Conservation (phyloP, 1,140 invertebrate genomes). For the Habropoda laboriosa region DNA sequence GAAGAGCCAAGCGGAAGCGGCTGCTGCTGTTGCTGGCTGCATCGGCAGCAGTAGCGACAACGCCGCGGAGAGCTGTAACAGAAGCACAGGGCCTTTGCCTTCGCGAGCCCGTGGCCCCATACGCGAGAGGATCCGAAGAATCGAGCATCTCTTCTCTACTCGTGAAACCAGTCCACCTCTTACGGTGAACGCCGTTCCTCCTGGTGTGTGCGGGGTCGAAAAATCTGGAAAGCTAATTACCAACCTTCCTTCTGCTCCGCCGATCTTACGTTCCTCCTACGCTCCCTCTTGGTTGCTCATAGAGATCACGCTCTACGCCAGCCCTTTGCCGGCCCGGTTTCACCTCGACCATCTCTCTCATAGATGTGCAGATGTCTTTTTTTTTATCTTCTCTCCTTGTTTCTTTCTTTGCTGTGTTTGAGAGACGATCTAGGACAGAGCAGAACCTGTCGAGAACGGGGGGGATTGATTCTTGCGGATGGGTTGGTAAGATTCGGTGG, state of each 20-base stretch:
- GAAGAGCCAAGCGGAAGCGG: conserved; percentile 56
- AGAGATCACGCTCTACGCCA: not conserved
- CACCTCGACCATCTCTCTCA: too few relatives aligned
- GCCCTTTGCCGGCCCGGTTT: not conserved
- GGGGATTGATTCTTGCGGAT: not conserved
- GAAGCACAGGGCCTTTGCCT: conserved; percentile 43
- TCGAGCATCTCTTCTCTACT: conserved; percentile 61
- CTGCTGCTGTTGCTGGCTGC: conserved; percentile 32
- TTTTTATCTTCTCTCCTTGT: not conserved
- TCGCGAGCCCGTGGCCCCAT: conserved; percentile 31
- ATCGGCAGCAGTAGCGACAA: conserved; percentile 57
- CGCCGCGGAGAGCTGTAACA: conserved; percentile 50
- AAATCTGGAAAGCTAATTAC: conserved; percentile 55
- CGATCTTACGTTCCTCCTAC: conserved; percentile 13
- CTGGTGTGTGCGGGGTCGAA: conserved; percentile 25
- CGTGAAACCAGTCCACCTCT: conserved; percentile 30
- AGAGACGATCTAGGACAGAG: conserved; percentile 6
- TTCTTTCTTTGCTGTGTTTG: not conserved
- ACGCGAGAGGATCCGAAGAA: conserved; percentile 59
- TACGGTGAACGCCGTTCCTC: not conserved
- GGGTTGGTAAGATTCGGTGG: not conserved
- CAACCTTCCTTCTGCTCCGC: conserved; percentile 2
- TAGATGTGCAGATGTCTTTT: too few relatives aligned
- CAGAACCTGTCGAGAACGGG: too few relatives aligned
- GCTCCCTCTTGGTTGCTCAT: too few relatives aligned